Percentiles rank a stretch among this genome's conserved stretches.
Evolutionary conservation across 2,888 invertebrate species (phyloP).

Genomic region (Seira musarum): DNA sequence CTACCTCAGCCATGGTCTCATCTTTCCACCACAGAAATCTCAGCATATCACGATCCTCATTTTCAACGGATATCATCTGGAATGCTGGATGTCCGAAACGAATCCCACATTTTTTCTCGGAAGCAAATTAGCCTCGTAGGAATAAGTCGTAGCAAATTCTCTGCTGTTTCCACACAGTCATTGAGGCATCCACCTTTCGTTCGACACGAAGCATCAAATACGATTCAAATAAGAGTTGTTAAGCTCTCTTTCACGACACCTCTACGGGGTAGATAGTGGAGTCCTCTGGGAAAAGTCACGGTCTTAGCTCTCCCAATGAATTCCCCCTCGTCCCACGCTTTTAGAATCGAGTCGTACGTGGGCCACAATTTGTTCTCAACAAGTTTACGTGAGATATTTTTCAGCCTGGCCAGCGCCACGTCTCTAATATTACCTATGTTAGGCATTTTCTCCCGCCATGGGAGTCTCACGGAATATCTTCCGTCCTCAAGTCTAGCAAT

Average conservation of each 20-base stretch:
- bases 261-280: conserved; percentile 59
- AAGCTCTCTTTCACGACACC: conserved; percentile 55
- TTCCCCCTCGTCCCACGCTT: conserved; percentile 2
- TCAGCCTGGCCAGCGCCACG: background rate
- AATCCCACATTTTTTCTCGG: conserved; percentile 57
- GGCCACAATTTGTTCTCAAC: too few relatives aligned
- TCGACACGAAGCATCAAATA: conserved; percentile 65
- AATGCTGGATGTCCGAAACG: conserved; percentile 70
- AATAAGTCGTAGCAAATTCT: conserved; percentile 56
- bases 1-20: background rate
- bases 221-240: conserved; percentile 61
- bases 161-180: conserved; percentile 63
- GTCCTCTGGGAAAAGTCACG: background rate
- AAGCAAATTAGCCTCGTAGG: conserved; percentile 48
- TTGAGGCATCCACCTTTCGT: conserved; percentile 56
- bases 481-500: conserved; percentile 67
- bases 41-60: conserved; percentile 69
- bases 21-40: conserved; percentile 69
- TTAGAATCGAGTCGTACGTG: background rate
- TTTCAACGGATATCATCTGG: conserved; percentile 68
- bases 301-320: conserved; percentile 16
- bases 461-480: conserved; percentile 70
- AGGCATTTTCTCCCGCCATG: conserved; percentile 70
- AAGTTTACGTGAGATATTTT: background rate
- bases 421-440: background rate